Evolutionary conservation across 2,797 vertebrate species (phyloP).

Genomic region (Echeneis naucrates): DNA sequence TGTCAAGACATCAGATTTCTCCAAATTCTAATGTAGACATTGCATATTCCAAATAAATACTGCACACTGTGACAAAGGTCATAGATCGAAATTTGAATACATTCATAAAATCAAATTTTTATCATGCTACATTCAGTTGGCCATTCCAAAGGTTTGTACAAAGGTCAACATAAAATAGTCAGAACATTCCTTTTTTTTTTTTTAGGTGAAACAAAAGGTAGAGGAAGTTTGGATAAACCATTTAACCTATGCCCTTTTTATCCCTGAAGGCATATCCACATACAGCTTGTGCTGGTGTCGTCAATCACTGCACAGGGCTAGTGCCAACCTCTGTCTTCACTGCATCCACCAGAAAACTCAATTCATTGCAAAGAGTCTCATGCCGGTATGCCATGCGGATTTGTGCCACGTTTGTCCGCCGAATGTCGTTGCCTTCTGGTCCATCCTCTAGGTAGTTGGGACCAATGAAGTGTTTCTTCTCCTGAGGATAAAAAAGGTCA

Average conservation of each 20-base stretch:
- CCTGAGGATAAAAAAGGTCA: slow-evolving; percentile 76
- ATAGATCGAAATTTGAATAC: background rate
- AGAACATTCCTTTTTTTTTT: background rate
- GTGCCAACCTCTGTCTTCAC: slow-evolving; percentile 85
- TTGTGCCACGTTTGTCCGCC: slow-evolving; percentile 94
- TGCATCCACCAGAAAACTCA: slow-evolving; percentile 94
- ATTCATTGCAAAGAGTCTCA: slow-evolving; percentile 95
- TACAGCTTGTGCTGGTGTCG: background rate
- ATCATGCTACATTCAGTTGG: background rate
- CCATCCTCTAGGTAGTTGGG: slow-evolving; percentile 92
- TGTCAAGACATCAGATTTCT: background rate
- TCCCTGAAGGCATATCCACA: background rate
- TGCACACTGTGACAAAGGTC: background rate
- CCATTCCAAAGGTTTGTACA: background rate
- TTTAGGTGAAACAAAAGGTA: background rate
- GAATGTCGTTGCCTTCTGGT: slow-evolving; percentile 94
- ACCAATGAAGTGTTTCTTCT: slow-evolving; percentile 95
- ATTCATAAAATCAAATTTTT: slow-evolving; percentile 5
- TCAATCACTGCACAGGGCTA: slow-evolving; percentile 57
- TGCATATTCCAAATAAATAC: background rate
- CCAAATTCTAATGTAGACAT: background rate
- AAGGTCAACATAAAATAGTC: background rate
- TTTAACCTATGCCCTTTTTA: background rate
- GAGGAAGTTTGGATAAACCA: background rate
- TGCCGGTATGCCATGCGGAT: slow-evolving; percentile 96